These are phyloP conservation scores for Lophochroa leadbeateri DNA, from an alignment of 2,113 vertebrate genomes.

Conservation along the genomic window DNA sequence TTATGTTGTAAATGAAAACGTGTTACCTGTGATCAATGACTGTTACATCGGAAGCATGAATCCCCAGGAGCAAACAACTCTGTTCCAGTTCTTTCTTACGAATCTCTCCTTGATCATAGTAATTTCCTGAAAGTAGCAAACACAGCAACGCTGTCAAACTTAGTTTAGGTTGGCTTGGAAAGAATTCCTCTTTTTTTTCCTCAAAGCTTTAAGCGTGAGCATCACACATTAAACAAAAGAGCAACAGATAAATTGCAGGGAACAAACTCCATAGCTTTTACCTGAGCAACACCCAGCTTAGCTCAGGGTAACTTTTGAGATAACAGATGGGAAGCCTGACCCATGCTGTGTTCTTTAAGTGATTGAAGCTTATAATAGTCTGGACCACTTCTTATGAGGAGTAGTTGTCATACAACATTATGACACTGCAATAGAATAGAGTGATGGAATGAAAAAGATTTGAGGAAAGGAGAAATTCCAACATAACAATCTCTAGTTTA, in stretches of 20 bases:
- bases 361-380: not conserved
- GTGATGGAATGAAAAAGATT: not conserved
- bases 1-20: not conserved
- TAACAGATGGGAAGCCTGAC: not conserved
- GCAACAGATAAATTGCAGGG: not conserved
- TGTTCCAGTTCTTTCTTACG: conserved; percentile 89
- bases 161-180: not conserved
- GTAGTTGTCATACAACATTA: not conserved
- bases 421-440: not conserved
- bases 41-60: conserved; percentile 81
- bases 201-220: not conserved
- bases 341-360: not conserved
- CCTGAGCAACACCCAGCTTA: not conserved
- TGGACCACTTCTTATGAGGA: not conserved
- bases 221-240: not conserved
- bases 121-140: conserved; percentile 86
- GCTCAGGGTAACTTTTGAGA: not conserved
- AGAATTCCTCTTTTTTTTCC: not conserved
- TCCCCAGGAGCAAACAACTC: conserved; percentile 89
- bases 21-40: conserved; percentile 89
- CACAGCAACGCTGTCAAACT: not conserved
- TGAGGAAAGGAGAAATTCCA: not conserved
- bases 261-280: not conserved
- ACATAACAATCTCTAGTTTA: not conserved
- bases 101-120: conserved; percentile 87